Percentiles rank a stretch among this genome's conserved stretches.
Conservation (phyloP, 2,797 vertebrate genomes). For the Eptatretus atami region DNA sequence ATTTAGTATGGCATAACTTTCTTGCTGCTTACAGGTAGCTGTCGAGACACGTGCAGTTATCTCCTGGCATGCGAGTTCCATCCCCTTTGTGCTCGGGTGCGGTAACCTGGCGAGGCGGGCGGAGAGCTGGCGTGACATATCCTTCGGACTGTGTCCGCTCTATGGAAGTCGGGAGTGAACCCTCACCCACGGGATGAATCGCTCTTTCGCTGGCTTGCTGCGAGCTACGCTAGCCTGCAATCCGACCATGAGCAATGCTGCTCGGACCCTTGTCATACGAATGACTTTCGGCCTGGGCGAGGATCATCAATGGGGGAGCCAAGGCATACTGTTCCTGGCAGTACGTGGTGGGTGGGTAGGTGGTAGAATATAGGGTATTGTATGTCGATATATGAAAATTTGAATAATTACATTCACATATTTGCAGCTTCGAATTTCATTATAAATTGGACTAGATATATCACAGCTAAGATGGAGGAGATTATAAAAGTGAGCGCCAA, state of each 20-base stretch:
- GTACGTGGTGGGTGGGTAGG: conserved; percentile 19
- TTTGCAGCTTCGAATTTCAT: too few relatives aligned
- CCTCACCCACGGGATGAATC: conserved; percentile 59
- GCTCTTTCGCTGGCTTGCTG: conserved; percentile 74
- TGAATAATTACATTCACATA: too few relatives aligned
- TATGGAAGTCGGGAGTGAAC: conserved; percentile 28
- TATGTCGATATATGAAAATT: too few relatives aligned
- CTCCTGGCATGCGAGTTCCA: conserved; percentile 95
- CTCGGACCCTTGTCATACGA: conserved; percentile 53
- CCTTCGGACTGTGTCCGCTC: conserved; percentile 62
- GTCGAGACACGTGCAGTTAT: conserved; percentile 54
- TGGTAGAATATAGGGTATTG: too few relatives aligned
- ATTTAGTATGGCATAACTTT: too few relatives aligned
- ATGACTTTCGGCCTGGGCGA: conserved; percentile 78
- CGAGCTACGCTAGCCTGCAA: conserved; percentile 84
- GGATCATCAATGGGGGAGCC: conserved; percentile 74
- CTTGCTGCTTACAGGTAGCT: conserved; percentile 27
- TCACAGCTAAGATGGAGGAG: too few relatives aligned
- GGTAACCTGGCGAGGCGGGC: conserved; percentile 76
- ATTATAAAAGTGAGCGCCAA: too few relatives aligned
- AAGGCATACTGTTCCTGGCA: conserved; percentile 92
- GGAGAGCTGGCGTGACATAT: conserved; percentile 80
- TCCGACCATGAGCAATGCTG: conserved; percentile 62
- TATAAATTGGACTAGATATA: too few relatives aligned
- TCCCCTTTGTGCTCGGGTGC: conserved; percentile 67